These are phyloP conservation scores for Caranx melampygus DNA, from an alignment of 2,113 vertebrate species.

Conservation along the genomic window DNA sequence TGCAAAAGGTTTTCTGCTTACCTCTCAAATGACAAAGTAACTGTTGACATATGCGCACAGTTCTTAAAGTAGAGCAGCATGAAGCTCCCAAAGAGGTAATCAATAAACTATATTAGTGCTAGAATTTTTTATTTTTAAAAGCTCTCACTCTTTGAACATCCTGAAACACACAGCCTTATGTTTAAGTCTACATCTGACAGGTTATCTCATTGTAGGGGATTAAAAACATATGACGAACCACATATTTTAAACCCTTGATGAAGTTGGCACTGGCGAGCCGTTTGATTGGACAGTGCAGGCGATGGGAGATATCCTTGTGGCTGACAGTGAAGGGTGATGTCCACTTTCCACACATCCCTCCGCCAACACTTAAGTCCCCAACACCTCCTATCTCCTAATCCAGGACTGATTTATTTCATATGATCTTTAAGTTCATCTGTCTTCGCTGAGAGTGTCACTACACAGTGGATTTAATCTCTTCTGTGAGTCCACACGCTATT, in stretches of 20 bases:
- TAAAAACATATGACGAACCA: not conserved
- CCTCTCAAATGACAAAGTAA: slow-evolving; percentile 39
- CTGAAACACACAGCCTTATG: not conserved
- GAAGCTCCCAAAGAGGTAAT: slow-evolving; percentile 13
- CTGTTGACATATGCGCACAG: slow-evolving; percentile 36
- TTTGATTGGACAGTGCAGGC: slow-evolving; percentile 40
- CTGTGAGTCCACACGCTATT: not conserved
- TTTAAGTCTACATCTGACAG: not conserved
- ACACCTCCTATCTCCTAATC: not conserved
- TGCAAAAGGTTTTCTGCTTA: slow-evolving; percentile 55
- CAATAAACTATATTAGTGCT: not conserved
- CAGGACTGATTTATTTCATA: slow-evolving; percentile 1
- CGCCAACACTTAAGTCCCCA: not conserved
- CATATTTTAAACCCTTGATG: slow-evolving; percentile 22
- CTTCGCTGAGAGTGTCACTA: too few species aligned
- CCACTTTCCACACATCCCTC: not conserved
- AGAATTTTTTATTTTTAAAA: not conserved
- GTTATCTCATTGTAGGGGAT: not conserved
- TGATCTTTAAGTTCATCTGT: not conserved
- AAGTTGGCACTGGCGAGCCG: slow-evolving; percentile 20
- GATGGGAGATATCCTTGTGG: slow-evolving; percentile 64
- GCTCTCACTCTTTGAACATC: not conserved
- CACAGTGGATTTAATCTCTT: not conserved
- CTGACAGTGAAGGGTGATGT: slow-evolving; percentile 69
- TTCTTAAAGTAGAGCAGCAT: slow-evolving; percentile 20